Base-by-base conservation (phyloP, 2,113 vertebrate species). In the Python bivittatus region DNA sequence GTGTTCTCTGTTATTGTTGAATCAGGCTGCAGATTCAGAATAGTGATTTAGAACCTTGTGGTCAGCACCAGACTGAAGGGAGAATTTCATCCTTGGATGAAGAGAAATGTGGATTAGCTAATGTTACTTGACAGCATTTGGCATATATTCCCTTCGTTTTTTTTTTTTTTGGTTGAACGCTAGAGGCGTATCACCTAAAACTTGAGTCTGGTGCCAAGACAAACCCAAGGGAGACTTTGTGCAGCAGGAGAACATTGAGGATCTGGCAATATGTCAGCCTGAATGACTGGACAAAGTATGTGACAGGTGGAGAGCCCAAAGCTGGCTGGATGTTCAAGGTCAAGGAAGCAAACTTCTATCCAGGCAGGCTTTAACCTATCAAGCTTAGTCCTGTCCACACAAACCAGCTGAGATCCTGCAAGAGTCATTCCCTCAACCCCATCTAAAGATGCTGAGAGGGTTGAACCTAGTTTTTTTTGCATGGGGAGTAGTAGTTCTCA, bases 271-370 rank as follows among this genome's bases (percentile, higher is more conserved):
- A 22, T 44, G 79, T 86, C 90, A 64, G 38, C 27, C 12, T 91
- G 29, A 58, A 91, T 86, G 90, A 64, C 90, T 86, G 44, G 90
- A 38, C 90, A 64, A 53, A 86, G 64, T 60, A 13, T 54, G 29
- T 13, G 6, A 15, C 83, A 61, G 90, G 56, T 29, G 25, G 38
- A 58, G 86, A 12, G 29, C 38, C 4, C 10, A 58, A 58, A 29
- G 54, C 38, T 33, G 22, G 20, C 17, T 53, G 44, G 52, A 54
- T 9, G 8, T 48, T 48, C 48, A 48, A 48, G 48, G 5, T 48
- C 48, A 5, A 23, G 17, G 38, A 84, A 44, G 42, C 12, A 15
- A 27, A 12, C 4, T 48, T 54, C 4, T 86, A n/a, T 17, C 15
- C 25, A 29, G 15, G 1, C 17, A 38, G n/a, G 42, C 1, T 13